Evolutionary conservation across 2,113 vertebrate species (phyloP).

Genomic region (Oncorhynchus gorbuscha): DNA sequence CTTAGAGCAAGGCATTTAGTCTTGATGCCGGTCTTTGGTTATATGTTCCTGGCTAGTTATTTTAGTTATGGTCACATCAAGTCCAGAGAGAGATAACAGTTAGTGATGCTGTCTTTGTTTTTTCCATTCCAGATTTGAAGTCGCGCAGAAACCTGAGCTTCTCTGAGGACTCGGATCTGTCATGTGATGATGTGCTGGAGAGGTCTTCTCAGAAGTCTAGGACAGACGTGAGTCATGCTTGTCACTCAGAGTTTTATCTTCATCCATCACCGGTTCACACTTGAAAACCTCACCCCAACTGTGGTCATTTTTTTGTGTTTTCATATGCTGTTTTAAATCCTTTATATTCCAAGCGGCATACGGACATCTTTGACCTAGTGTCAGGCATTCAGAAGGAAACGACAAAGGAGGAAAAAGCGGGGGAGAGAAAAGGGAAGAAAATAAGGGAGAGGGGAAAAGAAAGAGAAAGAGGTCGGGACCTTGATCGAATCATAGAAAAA

Average conservation of each 20-base stretch:
- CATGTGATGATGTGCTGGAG: constrained; percentile 92
- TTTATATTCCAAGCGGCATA: constrained; percentile 55
- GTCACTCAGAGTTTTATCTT: neutral
- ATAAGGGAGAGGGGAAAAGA: constrained; percentile 66
- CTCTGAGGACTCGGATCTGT: constrained; percentile 96
- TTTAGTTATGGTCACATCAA: neutral
- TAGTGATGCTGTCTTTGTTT: neutral
- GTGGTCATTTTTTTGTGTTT: neutral
- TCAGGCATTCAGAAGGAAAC: constrained; percentile 71
- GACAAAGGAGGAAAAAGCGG: constrained; percentile 76
- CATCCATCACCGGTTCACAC: neutral
- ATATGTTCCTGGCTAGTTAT: neutral
- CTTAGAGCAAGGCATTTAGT: neutral
- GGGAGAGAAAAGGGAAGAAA: constrained; percentile 71
- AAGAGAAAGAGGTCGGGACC: constrained; percentile 48
- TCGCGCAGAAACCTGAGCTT: constrained; percentile 88
- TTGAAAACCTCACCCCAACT: neutral
- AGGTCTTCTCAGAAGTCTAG: constrained; percentile 92
- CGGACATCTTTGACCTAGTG: constrained; percentile 80
- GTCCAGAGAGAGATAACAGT: neutral
- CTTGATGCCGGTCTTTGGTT: neutral
- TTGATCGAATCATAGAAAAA: constrained; percentile 45
- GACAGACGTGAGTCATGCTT: constrained; percentile 80
- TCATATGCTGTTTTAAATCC: constrained; percentile 2
- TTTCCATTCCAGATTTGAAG: constrained; percentile 78